A percentile compares a stretch with the other conserved stretches of the same genome.
Conservation (phyloP, 2,888 invertebrate species). For the Drosophila phalerata region DNA sequence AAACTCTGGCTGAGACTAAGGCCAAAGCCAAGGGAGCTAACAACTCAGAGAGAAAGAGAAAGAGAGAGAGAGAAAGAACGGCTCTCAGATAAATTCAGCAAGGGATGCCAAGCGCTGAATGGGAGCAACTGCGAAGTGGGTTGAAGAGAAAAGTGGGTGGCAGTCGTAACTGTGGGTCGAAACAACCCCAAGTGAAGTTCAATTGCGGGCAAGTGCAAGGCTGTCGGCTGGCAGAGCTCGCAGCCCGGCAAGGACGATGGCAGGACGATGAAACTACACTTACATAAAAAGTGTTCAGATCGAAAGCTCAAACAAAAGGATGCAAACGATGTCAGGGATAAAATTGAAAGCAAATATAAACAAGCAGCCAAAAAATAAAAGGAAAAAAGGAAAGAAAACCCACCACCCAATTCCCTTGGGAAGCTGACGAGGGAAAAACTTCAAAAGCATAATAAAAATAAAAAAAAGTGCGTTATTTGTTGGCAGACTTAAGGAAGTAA, state of each 20-base stretch:
- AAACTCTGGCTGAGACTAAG: conserved; percentile 15
- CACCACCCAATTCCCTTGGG: conserved; percentile 32
- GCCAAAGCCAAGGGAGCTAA: conserved; percentile 17
- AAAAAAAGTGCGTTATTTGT: conserved; percentile 16
- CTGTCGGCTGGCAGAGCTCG: conserved; percentile 48
- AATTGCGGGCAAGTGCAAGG: conserved; percentile 78
- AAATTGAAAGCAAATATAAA: conserved; percentile 74
- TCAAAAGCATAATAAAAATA: conserved; percentile 11
- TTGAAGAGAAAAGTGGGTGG: not conserved
- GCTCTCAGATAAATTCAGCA: conserved; percentile 73
- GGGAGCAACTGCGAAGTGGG: conserved; percentile 30
- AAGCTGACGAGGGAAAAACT: conserved; percentile 21
- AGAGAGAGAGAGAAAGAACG: not conserved
- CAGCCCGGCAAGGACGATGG: conserved; percentile 52
- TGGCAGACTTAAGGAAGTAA: conserved; percentile 2
- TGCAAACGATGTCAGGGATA: conserved; percentile 67
- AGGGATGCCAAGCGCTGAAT: conserved; percentile 39
- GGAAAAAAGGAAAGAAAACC: conserved; percentile 14
- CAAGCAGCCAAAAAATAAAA: conserved; percentile 27
- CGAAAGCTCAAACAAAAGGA: conserved; percentile 61
- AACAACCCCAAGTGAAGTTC: conserved; percentile 73
- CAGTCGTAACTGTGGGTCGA: conserved; percentile 7
- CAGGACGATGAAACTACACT: not conserved
- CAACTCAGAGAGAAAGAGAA: not conserved
- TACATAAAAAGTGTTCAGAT: conserved; percentile 25